These are phyloP conservation scores for Euwallacea similis DNA, from an alignment of 1,140 invertebrate species.

Conservation along the genomic window DNA sequence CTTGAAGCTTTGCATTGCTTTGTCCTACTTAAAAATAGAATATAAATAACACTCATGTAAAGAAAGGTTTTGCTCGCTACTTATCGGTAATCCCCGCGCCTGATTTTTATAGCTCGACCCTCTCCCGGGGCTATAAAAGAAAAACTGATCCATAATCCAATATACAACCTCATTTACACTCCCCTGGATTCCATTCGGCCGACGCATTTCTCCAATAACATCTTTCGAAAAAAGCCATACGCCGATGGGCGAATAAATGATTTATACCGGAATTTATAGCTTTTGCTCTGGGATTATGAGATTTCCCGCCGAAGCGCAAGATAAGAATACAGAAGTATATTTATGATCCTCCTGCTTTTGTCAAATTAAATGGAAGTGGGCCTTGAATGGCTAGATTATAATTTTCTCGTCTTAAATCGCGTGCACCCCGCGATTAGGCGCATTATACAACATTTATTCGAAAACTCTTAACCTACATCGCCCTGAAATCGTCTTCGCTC, in stretches of 20 bases:
- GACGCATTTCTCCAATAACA: constrained; percentile 16
- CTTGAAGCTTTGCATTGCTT: too few species aligned
- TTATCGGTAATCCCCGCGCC: neutral
- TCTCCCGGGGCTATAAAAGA: constrained; percentile 6
- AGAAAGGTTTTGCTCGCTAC: too few species aligned
- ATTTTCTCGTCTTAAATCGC: too few species aligned
- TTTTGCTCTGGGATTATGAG: constrained; percentile 34
- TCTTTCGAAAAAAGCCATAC: constrained; percentile 35
- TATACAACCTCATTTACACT: constrained; percentile 35
- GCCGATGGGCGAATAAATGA: constrained; percentile 33
- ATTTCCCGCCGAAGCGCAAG: constrained; percentile 17
- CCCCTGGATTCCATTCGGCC: constrained; percentile 24
- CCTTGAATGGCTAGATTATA: too few species aligned
- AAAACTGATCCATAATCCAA: constrained; percentile 31
- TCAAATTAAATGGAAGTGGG: neutral
- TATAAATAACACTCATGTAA: too few species aligned
- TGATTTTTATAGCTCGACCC: neutral
- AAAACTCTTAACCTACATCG: too few species aligned
- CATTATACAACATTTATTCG: too few species aligned
- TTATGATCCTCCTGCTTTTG: constrained; percentile 6
- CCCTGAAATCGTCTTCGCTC: too few species aligned
- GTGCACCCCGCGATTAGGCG: too few species aligned
- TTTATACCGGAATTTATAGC: constrained; percentile 33
- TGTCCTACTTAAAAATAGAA: too few species aligned
- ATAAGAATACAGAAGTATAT: constrained; percentile 26